phyloP scores from a whole-genome alignment of 2,113 vertebrate species.

The Myocastor coypus region DNA sequence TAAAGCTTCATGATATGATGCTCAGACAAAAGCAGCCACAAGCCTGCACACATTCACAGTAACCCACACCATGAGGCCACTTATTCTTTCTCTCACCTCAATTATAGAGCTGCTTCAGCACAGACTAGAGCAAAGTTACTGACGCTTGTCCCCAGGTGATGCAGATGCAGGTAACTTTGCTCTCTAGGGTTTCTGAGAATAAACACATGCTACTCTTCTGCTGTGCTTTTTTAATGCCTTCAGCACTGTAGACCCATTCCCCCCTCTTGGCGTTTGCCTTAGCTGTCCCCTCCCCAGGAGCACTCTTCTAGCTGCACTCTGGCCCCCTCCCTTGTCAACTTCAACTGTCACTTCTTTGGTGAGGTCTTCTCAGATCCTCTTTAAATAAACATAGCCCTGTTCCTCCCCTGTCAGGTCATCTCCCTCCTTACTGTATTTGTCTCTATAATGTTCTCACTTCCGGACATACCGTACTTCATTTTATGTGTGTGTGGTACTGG shows the following conservation, averaged over 20 bases:
- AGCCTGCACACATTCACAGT: neutral
- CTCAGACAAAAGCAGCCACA: neutral
- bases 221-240: neutral
- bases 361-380: neutral
- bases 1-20: rapidly evolving
- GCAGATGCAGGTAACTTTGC: neutral
- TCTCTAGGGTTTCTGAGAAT: neutral
- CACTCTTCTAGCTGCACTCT: neutral
- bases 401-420: neutral
- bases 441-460: neutral
- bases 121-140: neutral
- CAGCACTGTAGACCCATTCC: no score
- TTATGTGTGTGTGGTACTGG: neutral
- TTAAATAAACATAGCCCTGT: neutral
- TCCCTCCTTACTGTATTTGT: neutral
- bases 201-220: neutral
- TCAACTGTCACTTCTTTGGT: neutral
- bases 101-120: neutral
- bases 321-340: neutral
- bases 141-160: neutral
- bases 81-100: neutral
- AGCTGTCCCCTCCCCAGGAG: neutral
- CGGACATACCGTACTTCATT: neutral
- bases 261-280: neutral
- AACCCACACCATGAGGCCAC: neutral